These are phyloP conservation scores for Accipiter cooperii DNA, from an alignment of 2,113 vertebrate genomes.

Conservation along the genomic window DNA sequence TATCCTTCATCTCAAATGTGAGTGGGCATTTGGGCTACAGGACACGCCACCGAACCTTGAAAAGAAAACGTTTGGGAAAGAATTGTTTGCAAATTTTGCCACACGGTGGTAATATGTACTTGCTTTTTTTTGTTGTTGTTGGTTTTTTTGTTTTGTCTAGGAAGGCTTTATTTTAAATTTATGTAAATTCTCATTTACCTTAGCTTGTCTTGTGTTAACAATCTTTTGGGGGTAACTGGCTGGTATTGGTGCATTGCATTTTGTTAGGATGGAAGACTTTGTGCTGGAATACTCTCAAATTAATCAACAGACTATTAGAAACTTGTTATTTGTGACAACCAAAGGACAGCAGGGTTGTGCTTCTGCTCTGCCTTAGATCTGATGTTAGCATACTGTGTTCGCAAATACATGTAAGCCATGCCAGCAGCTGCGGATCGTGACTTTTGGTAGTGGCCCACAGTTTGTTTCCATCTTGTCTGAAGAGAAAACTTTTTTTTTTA, in stretches of 20 bases:
- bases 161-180: background rate
- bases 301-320: fast-evolving
- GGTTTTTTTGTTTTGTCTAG: background rate
- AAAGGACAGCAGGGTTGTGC: background rate
- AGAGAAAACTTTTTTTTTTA: background rate
- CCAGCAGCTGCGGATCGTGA: background rate
- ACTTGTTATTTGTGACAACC: background rate
- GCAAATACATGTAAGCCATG: fast-evolving
- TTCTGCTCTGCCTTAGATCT: background rate
- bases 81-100: background rate
- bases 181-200: background rate
- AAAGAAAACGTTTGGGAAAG: background rate
- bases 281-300: background rate
- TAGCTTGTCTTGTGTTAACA: background rate
- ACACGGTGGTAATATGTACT: fast-evolving
- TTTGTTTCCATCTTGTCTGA: background rate
- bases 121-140: background rate
- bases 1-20: background rate
- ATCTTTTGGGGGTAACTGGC: background rate
- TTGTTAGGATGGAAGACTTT: background rate
- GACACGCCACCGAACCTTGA: fast-evolving
- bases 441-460: background rate
- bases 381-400: background rate
- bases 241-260: background rate
- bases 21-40: background rate